Conservation (phyloP, 2,113 vertebrate genomes). For the Procavia capensis region DNA sequence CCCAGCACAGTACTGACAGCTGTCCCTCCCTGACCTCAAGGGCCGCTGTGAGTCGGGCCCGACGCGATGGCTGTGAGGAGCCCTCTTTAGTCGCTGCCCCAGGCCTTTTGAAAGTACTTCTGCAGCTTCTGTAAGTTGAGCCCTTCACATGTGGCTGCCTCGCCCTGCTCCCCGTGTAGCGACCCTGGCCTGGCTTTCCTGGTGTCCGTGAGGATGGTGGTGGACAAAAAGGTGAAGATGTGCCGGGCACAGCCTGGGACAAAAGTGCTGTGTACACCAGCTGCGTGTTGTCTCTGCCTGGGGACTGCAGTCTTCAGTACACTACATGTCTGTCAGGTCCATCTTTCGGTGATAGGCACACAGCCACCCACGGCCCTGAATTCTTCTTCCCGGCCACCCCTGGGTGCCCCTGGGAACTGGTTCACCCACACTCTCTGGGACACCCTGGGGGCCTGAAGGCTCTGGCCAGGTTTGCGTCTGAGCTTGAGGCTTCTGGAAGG, state of each 20-base stretch:
- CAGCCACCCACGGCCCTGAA: neutral
- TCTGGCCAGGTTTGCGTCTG: accelerated
- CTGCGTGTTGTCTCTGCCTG: accelerated
- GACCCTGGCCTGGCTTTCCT: accelerated
- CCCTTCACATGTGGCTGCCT: accelerated
- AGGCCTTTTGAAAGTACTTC: too few relatives aligned
- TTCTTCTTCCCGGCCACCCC: accelerated
- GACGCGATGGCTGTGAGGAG: too few relatives aligned
- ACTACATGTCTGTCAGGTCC: accelerated
- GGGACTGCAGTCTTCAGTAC: accelerated
- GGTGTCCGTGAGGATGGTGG: accelerated
- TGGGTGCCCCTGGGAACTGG: neutral
- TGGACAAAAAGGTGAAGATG: accelerated
- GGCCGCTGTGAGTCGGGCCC: too few relatives aligned
- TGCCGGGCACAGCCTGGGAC: accelerated
- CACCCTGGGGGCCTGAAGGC: neutral
- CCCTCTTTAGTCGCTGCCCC: too few relatives aligned
- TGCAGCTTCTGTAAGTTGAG: accelerated
- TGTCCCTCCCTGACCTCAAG: too few relatives aligned
- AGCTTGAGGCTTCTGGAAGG: accelerated
- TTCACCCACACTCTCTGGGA: accelerated
- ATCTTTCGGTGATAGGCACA: accelerated
- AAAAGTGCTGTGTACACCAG: neutral
- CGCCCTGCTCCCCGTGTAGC: neutral
- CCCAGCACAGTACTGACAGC: too few relatives aligned